A percentile compares a stretch with the other conserved stretches of the same genome.
These are phyloP conservation scores for Glyptemys insculpta DNA, from an alignment of 2,797 vertebrate genomes.

Conservation along the genomic window DNA sequence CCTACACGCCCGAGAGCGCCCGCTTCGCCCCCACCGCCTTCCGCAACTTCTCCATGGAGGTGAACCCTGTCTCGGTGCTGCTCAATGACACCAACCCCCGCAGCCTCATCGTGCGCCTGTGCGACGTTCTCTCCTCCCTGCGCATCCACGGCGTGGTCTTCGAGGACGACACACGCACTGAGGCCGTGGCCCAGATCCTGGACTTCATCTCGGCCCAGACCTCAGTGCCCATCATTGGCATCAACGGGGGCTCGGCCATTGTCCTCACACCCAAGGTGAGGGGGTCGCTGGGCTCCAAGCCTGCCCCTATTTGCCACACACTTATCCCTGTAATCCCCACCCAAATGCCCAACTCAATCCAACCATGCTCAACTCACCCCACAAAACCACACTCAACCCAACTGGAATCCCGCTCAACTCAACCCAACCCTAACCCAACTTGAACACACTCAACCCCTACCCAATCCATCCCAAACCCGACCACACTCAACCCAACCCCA, in stretches of 20 bases:
- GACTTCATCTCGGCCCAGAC: slow-evolving; percentile 97
- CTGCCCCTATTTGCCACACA: neutral
- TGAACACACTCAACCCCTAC: too few relatives aligned
- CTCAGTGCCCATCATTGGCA: slow-evolving; percentile 94
- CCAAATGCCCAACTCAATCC: neutral
- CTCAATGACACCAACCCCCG: slow-evolving; percentile 95
- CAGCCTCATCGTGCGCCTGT: slow-evolving; percentile 93
- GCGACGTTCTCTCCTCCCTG: slow-evolving; percentile 92
- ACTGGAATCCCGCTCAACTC: neutral
- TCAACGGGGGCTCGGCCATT: slow-evolving; percentile 94
- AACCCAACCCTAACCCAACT: neutral
- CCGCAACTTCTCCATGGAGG: slow-evolving; percentile 78
- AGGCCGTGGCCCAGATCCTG: slow-evolving; percentile 92
- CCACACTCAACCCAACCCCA: neutral
- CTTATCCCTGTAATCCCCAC: neutral
- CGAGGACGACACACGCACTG: slow-evolving; percentile 89
- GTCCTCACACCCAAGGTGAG: slow-evolving; percentile 95
- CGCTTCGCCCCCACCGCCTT: slow-evolving; percentile 79
- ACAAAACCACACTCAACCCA: neutral
- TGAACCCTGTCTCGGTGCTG: slow-evolving; percentile 79
- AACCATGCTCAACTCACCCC: neutral
- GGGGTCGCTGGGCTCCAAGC: neutral
- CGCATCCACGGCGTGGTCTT: slow-evolving; percentile 95
- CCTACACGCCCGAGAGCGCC: slow-evolving; percentile 81
- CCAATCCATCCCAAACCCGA: neutral